phyloP scores from a whole-genome alignment of 2,113 vertebrate species.

The Spilogale gracilis region DNA sequence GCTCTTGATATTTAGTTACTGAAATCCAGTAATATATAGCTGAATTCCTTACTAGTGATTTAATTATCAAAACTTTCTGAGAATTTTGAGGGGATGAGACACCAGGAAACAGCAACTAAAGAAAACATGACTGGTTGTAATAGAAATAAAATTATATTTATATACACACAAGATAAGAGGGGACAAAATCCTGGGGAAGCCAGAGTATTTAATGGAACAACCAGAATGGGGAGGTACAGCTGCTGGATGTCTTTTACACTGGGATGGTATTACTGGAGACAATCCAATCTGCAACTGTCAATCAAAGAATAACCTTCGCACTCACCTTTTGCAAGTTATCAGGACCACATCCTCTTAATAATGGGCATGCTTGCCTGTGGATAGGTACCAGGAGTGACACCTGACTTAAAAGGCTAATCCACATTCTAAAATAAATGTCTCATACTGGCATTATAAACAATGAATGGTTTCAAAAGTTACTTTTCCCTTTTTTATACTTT shows the following conservation, averaged over 20 bases:
- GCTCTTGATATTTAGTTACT: constrained; percentile 8
- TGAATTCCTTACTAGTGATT: neutral
- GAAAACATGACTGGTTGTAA: constrained; percentile 51
- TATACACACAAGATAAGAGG: constrained; percentile 76
- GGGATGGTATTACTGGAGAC: constrained; percentile 80
- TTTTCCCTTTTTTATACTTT: neutral
- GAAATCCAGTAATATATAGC: neutral
- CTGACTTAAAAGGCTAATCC: constrained; percentile 55
- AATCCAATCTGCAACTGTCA: constrained; percentile 84
- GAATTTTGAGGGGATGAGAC: constrained; percentile 8
- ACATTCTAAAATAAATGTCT: constrained; percentile 55
- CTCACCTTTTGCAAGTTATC: constrained; percentile 81
- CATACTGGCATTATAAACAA: neutral
- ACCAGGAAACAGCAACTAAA: constrained; percentile 38
- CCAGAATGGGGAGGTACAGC: constrained; percentile 60
- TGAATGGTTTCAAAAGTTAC: neutral
- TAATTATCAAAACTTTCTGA: constrained; percentile 25
- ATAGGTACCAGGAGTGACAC: constrained; percentile 51
- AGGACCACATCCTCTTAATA: constrained; percentile 60
- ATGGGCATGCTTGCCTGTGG: neutral
- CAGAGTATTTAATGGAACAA: constrained; percentile 74
- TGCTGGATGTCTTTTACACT: constrained; percentile 71
- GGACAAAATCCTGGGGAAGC: constrained; percentile 71
- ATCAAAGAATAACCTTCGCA: constrained; percentile 77
- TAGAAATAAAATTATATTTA: constrained; percentile 86